phyloP scores from a whole-genome alignment of 2,888 invertebrate species.

The Drosophila lutescens region DNA sequence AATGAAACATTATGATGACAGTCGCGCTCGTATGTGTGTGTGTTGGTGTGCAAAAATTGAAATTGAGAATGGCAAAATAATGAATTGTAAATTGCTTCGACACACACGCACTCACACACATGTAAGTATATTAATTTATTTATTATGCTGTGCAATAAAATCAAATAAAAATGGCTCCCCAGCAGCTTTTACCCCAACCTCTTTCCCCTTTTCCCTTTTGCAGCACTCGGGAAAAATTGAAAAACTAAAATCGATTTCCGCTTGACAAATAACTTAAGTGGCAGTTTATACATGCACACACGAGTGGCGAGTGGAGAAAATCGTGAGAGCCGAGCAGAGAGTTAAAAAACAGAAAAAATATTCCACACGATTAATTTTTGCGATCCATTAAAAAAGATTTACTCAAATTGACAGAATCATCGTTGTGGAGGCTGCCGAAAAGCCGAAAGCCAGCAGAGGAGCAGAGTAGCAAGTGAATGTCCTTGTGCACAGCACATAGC shows the following conservation, averaged over 20 bases:
- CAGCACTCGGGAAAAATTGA: slow-evolving; percentile 34
- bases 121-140: slow-evolving; percentile 55
- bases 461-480: slow-evolving; percentile 16
- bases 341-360: slow-evolving; percentile 60
- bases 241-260: slow-evolving; percentile 77
- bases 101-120: slow-evolving; percentile 2
- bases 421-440: slow-evolving; percentile 47
- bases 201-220: background rate
- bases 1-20: slow-evolving; percentile 44
- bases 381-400: slow-evolving; percentile 79
- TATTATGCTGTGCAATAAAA: slow-evolving; percentile 65
- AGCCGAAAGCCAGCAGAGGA: slow-evolving; percentile 15
- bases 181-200: background rate
- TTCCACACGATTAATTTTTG: slow-evolving; percentile 79
- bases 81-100: slow-evolving; percentile 61
- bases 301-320: slow-evolving; percentile 10
- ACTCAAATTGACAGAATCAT: slow-evolving; percentile 79
- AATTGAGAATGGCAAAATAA: slow-evolving; percentile 67
- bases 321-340: background rate
- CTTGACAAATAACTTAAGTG: slow-evolving; percentile 77
- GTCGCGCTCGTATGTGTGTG: background rate
- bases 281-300: slow-evolving; percentile 51
- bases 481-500: slow-evolving; percentile 24
- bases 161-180: slow-evolving; percentile 52
- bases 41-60: slow-evolving; percentile 51